These are phyloP conservation scores for Bombus affinis DNA, from an alignment of 1,140 invertebrate species.

Conservation along the genomic window DNA sequence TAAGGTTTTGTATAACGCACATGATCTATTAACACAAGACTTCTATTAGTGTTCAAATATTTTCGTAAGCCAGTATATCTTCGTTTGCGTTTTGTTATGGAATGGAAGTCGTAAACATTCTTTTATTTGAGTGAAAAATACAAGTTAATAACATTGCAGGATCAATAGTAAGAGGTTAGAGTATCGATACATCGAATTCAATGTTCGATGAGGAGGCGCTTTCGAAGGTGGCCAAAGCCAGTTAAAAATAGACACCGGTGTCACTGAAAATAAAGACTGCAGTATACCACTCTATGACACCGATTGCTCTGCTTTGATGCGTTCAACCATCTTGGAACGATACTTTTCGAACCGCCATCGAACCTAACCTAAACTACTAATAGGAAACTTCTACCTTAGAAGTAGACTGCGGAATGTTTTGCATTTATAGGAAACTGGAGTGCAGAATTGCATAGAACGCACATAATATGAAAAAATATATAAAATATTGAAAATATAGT, in stretches of 20 bases:
- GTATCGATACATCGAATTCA: slow-evolving; percentile 42
- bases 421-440: too few species aligned
- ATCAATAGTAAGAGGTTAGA: slow-evolving; percentile 5
- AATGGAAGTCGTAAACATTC: too few species aligned
- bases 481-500: too few species aligned
- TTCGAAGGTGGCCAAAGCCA: slow-evolving; percentile 61
- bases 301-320: slow-evolving; percentile 43
- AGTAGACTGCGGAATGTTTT: too few species aligned
- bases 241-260: slow-evolving; percentile 52
- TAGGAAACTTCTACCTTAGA: background rate
- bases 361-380: background rate
- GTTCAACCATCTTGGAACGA: background rate
- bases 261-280: slow-evolving; percentile 63
- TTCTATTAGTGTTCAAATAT: background rate
- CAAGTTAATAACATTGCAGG: background rate
- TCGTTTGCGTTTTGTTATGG: too few species aligned
- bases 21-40: too few species aligned
- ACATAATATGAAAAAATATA: too few species aligned
- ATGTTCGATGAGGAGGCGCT: slow-evolving; percentile 15
- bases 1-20: too few species aligned
- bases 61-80: background rate
- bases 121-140: background rate
- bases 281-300: slow-evolving; percentile 55
- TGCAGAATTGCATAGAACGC: too few species aligned
- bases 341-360: background rate